These are phyloP conservation scores for Scaptomyza polygonia DNA, from an alignment of 2,888 invertebrate species.

Conservation along the genomic window DNA sequence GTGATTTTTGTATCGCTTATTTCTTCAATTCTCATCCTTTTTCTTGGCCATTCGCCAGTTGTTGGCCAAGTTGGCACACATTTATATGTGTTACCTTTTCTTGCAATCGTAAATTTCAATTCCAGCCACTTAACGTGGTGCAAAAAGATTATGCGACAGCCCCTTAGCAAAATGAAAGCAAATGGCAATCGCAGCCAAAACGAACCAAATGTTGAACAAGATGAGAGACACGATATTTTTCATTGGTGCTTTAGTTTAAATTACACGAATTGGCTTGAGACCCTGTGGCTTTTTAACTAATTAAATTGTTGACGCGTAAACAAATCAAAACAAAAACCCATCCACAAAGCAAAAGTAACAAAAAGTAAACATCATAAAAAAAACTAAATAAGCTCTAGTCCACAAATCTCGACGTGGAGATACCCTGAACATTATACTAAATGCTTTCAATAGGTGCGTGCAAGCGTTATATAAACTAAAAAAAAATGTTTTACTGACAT, in stretches of 20 bases:
- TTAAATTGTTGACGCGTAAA: slow-evolving; percentile 67
- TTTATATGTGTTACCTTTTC: slow-evolving; percentile 71
- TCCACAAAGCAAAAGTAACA: slow-evolving; percentile 10
- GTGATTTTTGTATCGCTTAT: neutral
- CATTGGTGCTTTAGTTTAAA: slow-evolving; percentile 14
- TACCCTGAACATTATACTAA: no score
- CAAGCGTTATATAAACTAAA: no score
- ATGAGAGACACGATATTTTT: slow-evolving; percentile 16
- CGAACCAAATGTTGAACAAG: slow-evolving; percentile 21
- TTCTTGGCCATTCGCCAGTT: slow-evolving; percentile 30
- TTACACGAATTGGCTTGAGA: slow-evolving; percentile 27
- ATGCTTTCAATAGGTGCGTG: no score
- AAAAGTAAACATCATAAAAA: slow-evolving; percentile 17
- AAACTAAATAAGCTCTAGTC: slow-evolving; percentile 6
- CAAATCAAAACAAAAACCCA: slow-evolving; percentile 39
- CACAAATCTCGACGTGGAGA: no score
- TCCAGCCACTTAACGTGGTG: slow-evolving; percentile 70
- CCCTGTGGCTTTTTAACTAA: slow-evolving; percentile 61
- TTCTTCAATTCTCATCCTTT: neutral
- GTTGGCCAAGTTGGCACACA: slow-evolving; percentile 59
- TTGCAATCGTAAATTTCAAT: slow-evolving; percentile 77
- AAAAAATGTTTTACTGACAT: no score
- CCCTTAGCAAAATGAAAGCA: slow-evolving; percentile 66
- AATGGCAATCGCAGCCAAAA: slow-evolving; percentile 57
- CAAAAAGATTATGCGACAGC: slow-evolving; percentile 75